Percentiles rank a stretch among this genome's conserved stretches.
Conservation (phyloP, 1,140 invertebrate genomes). For the Drosophila hydei region DNA sequence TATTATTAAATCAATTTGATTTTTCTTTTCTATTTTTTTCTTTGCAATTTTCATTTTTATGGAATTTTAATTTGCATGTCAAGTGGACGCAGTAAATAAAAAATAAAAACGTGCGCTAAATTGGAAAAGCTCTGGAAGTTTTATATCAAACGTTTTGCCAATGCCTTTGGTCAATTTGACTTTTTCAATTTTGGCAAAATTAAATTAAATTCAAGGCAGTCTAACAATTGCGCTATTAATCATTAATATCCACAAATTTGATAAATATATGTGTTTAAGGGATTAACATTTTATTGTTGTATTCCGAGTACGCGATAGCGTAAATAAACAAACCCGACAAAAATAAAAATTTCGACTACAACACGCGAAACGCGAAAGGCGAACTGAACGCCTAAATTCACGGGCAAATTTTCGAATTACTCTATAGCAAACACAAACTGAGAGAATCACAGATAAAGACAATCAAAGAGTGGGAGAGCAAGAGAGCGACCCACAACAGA, state of each 20-base stretch:
- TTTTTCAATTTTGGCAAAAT: slow-evolving; percentile 8
- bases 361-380: slow-evolving; percentile 70
- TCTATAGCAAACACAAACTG: slow-evolving; percentile 32
- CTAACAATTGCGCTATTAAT: slow-evolving; percentile 4
- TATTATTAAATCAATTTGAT: slow-evolving; percentile 54
- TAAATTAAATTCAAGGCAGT: slow-evolving; percentile 3
- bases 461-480: slow-evolving; percentile 14
- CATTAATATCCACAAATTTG: slow-evolving; percentile 9
- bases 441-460: slow-evolving; percentile 27
- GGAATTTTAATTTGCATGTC: slow-evolving; percentile 57
- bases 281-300: slow-evolving; percentile 31
- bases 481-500: slow-evolving; percentile 2
- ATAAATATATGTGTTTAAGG: slow-evolving; percentile 27
- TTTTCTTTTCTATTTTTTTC: slow-evolving; percentile 9
- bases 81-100: slow-evolving; percentile 30
- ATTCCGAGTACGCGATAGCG: slow-evolving; percentile 19
- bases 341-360: slow-evolving; percentile 43
- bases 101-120: background rate
- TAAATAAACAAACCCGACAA: slow-evolving; percentile 36
- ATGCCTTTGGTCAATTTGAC: background rate
- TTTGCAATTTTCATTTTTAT: slow-evolving; percentile 27
- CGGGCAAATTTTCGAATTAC: slow-evolving; percentile 58
- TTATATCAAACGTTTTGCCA: slow-evolving; percentile 20
- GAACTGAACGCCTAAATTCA: slow-evolving; percentile 70
- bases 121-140: slow-evolving; percentile 21